A percentile compares a stretch with the other conserved stretches of the same genome.
Evolutionary conservation across 2,888 invertebrate species (phyloP).

Genomic region (Taenaris catops): DNA sequence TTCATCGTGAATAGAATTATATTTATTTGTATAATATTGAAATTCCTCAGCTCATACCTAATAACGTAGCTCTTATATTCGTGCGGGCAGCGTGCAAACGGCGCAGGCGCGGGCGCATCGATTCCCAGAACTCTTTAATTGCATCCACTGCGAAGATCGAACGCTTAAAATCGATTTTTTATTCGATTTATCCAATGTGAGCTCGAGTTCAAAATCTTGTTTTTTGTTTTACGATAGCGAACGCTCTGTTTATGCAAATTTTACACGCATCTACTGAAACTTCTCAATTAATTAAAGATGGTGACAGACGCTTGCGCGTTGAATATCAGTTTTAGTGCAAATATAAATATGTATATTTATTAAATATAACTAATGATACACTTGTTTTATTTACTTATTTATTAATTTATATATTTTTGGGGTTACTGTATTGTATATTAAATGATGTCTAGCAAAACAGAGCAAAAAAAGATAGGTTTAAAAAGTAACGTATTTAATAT

Average conservation of each 20-base stretch:
- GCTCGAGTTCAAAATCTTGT: constrained; percentile 60
- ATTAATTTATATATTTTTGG: no score
- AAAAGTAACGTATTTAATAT: no score
- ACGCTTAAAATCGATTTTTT: constrained; percentile 77
- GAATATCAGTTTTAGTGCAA: no score
- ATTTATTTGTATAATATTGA: no score
- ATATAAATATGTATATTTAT: no score
- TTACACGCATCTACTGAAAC: constrained; percentile 73
- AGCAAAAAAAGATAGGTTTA: no score
- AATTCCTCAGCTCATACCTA: constrained; percentile 34
- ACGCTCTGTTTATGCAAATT: constrained; percentile 75
- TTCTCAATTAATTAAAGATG: constrained; percentile 64
- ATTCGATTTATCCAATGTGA: constrained; percentile 71
- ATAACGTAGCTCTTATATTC: constrained; percentile 29
- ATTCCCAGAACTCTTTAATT: constrained; percentile 76
- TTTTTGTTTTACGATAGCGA: constrained; percentile 66
- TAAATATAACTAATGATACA: no score
- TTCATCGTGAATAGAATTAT: no score
- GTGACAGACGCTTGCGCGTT: constrained; percentile 16
- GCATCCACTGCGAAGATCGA: constrained; percentile 74
- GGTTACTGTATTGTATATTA: no score
- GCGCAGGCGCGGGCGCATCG: constrained; percentile 36
- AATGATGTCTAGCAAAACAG: no score
- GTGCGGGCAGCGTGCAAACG: constrained; percentile 50
- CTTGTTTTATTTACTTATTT: no score